A percentile compares a stretch with the other conserved stretches of the same genome.
phyloP scores from a whole-genome alignment of 1,140 invertebrate genomes.

The Ectropis grisescens region DNA sequence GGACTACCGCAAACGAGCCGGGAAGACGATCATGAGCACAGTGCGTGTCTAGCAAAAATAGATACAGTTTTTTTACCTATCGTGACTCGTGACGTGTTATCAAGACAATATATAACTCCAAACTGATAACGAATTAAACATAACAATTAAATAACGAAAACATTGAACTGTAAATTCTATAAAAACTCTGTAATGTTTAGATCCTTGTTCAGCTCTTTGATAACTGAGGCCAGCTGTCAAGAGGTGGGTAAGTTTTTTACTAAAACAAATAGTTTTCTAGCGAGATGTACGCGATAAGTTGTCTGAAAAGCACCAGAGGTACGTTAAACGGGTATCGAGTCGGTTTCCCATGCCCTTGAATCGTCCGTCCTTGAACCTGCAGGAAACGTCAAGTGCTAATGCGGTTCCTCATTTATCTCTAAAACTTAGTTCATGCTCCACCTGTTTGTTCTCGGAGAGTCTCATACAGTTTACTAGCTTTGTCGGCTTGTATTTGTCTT shows the following conservation, averaged over 20 bases:
- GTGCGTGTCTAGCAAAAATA: slow-evolving; percentile 63
- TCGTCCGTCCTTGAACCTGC: slow-evolving; percentile 49
- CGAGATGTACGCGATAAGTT: no score
- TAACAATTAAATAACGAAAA: slow-evolving; percentile 38
- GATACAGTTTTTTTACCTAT: slow-evolving; percentile 64
- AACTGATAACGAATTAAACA: slow-evolving; percentile 33
- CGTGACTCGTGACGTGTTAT: slow-evolving; percentile 58
- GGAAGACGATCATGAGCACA: slow-evolving; percentile 51
- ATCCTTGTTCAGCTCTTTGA: slow-evolving; percentile 57
- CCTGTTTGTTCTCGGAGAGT: no score
- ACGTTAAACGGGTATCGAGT: no score
- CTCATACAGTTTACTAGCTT: no score
- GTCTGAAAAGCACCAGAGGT: no score
- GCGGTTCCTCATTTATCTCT: no score
- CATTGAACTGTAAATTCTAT: slow-evolving; percentile 30
- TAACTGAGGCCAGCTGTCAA: slow-evolving; percentile 72
- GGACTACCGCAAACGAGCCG: no score
- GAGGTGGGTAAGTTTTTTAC: slow-evolving; percentile 73
- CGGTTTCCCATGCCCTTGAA: slow-evolving; percentile 56
- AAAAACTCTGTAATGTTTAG: slow-evolving; percentile 69
- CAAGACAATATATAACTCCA: slow-evolving; percentile 44
- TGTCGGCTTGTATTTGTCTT: no score
- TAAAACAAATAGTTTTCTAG: no score
- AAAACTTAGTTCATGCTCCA: no score
- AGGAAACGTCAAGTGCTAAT: slow-evolving; percentile 24